Base-by-base conservation (phyloP, 2,113 vertebrate species). In the Symphodus melops region DNA sequence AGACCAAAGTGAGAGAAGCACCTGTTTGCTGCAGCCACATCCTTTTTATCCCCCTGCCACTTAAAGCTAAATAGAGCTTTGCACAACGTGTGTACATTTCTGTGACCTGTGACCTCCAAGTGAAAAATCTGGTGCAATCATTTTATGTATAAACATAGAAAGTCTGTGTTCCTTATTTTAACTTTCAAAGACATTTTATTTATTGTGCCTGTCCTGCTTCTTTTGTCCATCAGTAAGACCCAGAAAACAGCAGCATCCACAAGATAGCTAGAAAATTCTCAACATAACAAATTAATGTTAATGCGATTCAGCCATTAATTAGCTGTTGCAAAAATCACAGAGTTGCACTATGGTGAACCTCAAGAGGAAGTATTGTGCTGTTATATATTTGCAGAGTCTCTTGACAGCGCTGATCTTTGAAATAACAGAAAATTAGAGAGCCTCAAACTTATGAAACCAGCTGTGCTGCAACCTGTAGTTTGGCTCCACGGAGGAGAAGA, bases 1-100 rank as follows among this genome's bases (percentile, higher is more conserved):
- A 1, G 39, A 79, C 52, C 55, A 59, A 52, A 66, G 13, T 57
- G 20, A 8, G 19, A 63, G 28, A 72, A 44, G 55, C 75, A 76
- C 75, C 77, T 81, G 77, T 81, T 81, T 73, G 53, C 66, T 87
- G 49, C 57, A 63, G 66, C 56, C 42, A 9, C 46, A 48, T 79
- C 66, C 10, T 16, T 19, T 65, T 59, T 53, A 72, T 67, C 62
- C 60, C 64, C 33, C 37, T 59, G 60, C 42, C 53, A 33, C 28
- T 5, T 44, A 0, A 9, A 61, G 39, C 54, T 82, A 70, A 82
- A 76, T 37, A 57, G 49, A 13, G 5, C 1, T 59, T 36, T 56
- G 36, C 28, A 56, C 21, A 65, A 72, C 65, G 42, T 33, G 28
- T 14, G n/a, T 36, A 11, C 49, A 12, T n/a, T 25, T 21, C 28